Evolutionary conservation across 1,140 invertebrate genomes (phyloP).

Genomic region (Penaeus indicus): DNA sequence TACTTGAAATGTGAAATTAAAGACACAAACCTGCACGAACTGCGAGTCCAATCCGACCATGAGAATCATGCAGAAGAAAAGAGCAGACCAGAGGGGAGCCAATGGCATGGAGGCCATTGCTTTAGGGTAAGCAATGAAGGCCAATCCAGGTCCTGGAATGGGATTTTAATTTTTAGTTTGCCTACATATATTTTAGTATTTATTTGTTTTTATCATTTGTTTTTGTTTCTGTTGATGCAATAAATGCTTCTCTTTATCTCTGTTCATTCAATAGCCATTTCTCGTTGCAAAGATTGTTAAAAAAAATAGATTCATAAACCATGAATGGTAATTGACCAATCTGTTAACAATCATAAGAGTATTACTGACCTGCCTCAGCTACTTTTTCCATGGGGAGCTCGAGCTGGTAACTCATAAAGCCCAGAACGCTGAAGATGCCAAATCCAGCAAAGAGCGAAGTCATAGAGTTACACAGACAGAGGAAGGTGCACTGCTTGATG

Average conservation of each 20-base stretch:
- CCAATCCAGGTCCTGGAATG: constrained; percentile 72
- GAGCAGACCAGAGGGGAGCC: constrained; percentile 70
- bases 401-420: constrained; percentile 71
- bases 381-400: constrained; percentile 69
- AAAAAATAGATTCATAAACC: too few species aligned
- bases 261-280: too few species aligned
- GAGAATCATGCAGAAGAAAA: constrained; percentile 78
- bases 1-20: too few species aligned
- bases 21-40: constrained; percentile 68
- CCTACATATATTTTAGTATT: too few species aligned
- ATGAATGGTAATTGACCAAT: too few species aligned
- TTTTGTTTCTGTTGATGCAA: too few species aligned
- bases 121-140: constrained; percentile 74
- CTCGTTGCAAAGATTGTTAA: too few species aligned
- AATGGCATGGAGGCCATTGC: constrained; percentile 69
- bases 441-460: constrained; percentile 76
- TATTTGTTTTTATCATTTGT: too few species aligned
- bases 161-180: not conserved
- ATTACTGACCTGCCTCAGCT: constrained; percentile 68
- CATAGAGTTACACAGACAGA: constrained; percentile 70
- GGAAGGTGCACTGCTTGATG: constrained; percentile 77
- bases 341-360: too few species aligned
- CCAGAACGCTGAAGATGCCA: constrained; percentile 72
- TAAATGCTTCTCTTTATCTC: too few species aligned
- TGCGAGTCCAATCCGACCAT: constrained; percentile 76